These are phyloP conservation scores for Cryptophagus acutangulus DNA, from an alignment of 2,888 invertebrate species.

Conservation along the genomic window DNA sequence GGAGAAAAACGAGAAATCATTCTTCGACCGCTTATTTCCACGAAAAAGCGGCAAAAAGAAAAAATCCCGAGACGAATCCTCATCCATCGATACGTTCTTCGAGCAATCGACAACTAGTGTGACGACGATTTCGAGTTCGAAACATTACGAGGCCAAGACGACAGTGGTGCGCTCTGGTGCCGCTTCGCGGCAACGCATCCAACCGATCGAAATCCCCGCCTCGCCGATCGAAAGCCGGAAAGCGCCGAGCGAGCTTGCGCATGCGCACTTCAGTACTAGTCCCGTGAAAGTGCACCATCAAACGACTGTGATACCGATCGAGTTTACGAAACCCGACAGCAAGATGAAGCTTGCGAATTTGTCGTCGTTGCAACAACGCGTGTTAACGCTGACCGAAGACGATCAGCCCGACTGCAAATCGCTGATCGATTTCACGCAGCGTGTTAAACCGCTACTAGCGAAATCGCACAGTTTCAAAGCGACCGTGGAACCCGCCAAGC, in stretches of 20 bases:
- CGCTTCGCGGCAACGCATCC: constrained; percentile 53
- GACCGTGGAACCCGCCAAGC: constrained; percentile 37
- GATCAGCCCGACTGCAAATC: constrained; percentile 41
- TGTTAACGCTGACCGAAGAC: constrained; percentile 46
- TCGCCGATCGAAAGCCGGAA: constrained; percentile 39
- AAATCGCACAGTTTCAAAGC: constrained; percentile 69
- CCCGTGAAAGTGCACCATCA: constrained; percentile 20
- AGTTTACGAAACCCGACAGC: constrained; percentile 33
- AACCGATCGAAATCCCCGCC: constrained; percentile 53
- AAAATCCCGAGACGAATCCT: constrained; percentile 49
- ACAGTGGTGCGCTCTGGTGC: constrained; percentile 48
- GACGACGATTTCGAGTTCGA: constrained; percentile 4
- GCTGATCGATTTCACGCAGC: constrained; percentile 44
- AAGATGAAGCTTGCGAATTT: constrained; percentile 51
- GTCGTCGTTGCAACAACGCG: constrained; percentile 54
- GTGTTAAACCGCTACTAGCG: constrained; percentile 56
- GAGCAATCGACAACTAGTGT: not conserved
- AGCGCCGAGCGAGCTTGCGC: constrained; percentile 31
- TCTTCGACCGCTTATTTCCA: constrained; percentile 63
- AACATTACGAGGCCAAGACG: constrained; percentile 30
- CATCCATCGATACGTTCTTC: constrained; percentile 3
- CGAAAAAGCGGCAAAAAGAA: constrained; percentile 69
- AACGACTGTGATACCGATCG: constrained; percentile 25
- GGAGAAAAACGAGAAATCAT: constrained; percentile 55
- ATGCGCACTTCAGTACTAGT: constrained; percentile 27